Conservation (phyloP, 2,888 invertebrate species). For the Euspilapteryx auroguttella region DNA sequence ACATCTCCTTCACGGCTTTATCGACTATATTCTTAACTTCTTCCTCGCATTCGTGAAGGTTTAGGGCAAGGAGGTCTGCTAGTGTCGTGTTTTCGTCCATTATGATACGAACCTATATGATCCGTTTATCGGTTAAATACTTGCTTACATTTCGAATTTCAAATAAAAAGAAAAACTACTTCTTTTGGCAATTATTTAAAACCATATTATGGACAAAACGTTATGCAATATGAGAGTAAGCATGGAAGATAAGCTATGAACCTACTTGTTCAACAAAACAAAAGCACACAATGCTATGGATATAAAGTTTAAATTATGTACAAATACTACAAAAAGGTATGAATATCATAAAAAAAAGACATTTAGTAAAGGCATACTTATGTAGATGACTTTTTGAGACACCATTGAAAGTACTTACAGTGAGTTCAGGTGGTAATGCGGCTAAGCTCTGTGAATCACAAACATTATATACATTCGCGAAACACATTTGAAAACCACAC, state of each 20-base stretch:
- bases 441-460: constrained; percentile 77
- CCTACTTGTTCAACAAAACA: too few relatives aligned
- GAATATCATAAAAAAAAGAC: too few relatives aligned
- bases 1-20: constrained; percentile 98
- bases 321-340: too few relatives aligned
- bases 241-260: too few relatives aligned
- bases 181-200: too few relatives aligned
- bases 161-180: too few relatives aligned
- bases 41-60: constrained; percentile 95
- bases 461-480: constrained; percentile 53
- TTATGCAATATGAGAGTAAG: too few relatives aligned
- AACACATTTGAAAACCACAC: too few relatives aligned
- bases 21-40: constrained; percentile 97
- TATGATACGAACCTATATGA: constrained; percentile 81
- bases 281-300: too few relatives aligned
- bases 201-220: too few relatives aligned
- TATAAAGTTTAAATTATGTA: too few relatives aligned
- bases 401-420: constrained; percentile 65
- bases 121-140: constrained; percentile 7
- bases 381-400: constrained; percentile 94
- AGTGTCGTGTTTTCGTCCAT: constrained; percentile 93
- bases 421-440: constrained; percentile 76
- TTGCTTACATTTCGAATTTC: too few relatives aligned
- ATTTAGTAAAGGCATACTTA: constrained; percentile 89
- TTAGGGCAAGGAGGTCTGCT: constrained; percentile 86